These are phyloP conservation scores for Barypeithes pellucidus DNA, from an alignment of 2,888 invertebrate species.

Conservation along the genomic window DNA sequence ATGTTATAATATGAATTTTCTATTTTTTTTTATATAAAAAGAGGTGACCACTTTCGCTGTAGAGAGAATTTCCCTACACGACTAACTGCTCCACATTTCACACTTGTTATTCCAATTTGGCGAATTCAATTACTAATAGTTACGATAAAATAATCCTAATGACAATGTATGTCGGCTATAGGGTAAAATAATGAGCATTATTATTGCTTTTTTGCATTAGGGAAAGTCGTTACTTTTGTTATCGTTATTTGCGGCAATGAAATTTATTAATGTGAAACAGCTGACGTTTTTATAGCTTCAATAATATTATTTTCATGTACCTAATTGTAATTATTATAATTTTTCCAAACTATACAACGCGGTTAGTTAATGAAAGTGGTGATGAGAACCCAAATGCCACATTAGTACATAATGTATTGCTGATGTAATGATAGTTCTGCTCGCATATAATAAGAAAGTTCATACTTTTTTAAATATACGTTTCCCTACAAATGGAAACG, in stretches of 20 bases:
- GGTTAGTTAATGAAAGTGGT: no score
- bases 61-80: conserved; percentile 31
- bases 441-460: no score
- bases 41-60: not conserved
- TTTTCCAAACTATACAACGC: not conserved
- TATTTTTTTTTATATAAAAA: no score
- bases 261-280: conserved; percentile 28
- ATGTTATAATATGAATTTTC: no score
- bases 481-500: no score
- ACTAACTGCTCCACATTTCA: conserved; percentile 44
- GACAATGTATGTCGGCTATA: conserved; percentile 42
- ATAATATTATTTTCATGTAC: conserved; percentile 4
- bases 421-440: no score
- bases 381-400: no score
- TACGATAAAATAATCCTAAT: conserved; percentile 52
- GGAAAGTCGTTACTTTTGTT: conserved; percentile 37
- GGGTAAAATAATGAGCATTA: conserved; percentile 49
- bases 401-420: no score
- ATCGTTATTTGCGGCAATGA: conserved; percentile 32
- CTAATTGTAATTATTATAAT: conserved; percentile 21
- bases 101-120: conserved; percentile 53
- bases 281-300: conserved; percentile 16
- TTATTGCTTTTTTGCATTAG: conserved; percentile 51
- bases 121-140: conserved; percentile 53
- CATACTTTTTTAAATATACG: no score